Conservation (phyloP, 2,888 invertebrate genomes). For the Capitulum mitella region DNA sequence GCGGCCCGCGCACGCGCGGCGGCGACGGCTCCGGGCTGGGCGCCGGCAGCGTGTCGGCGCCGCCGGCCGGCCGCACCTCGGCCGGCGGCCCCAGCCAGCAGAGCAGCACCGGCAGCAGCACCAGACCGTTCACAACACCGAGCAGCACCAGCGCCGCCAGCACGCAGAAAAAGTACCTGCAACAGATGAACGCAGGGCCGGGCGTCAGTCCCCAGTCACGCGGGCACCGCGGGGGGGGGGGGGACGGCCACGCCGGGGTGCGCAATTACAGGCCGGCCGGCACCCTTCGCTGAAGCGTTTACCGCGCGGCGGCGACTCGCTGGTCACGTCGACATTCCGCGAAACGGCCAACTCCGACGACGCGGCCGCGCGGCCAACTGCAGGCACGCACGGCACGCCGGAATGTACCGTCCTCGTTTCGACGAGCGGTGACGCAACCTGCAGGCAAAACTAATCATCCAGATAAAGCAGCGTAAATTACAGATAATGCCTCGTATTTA, state of each 20-base stretch:
- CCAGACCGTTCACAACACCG: conserved; percentile 78
- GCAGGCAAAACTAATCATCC: background rate
- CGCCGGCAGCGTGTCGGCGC: conserved; percentile 69
- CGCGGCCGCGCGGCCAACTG: background rate
- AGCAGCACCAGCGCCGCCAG: conserved; percentile 71
- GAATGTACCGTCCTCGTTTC: background rate
- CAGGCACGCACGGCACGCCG: background rate
- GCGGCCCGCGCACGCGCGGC: conserved; percentile 39
- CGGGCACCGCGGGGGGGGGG: too few species aligned
- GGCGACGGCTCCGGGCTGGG: conserved; percentile 71
- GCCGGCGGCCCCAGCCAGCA: conserved; percentile 81
- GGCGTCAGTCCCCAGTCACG: background rate
- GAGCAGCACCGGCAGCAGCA: conserved; percentile 85
- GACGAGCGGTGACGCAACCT: background rate
- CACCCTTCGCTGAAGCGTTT: background rate
- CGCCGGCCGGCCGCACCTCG: conserved; percentile 70
- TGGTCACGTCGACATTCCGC: background rate
- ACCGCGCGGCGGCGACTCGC: background rate
- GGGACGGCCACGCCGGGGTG: too few species aligned
- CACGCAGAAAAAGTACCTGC: conserved; percentile 70
- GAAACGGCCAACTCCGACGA: background rate
- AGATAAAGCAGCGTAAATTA: background rate
- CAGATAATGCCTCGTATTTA: conserved; percentile 22
- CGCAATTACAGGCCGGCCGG: background rate
- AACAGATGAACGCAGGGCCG: conserved; percentile 36